Conservation (phyloP, 1,140 invertebrate genomes). For the Ceratitis capitata region DNA sequence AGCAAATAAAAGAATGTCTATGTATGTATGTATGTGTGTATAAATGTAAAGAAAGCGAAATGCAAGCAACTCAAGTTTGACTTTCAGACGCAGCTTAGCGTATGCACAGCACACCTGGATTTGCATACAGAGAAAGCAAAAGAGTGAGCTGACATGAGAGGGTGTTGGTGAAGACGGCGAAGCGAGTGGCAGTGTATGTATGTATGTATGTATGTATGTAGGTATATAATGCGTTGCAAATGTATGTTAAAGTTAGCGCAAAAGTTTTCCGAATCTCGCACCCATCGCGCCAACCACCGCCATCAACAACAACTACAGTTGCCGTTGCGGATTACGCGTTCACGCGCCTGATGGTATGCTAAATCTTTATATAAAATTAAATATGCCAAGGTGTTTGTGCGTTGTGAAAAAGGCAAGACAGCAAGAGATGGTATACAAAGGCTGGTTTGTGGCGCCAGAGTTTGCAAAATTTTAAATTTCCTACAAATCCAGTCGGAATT, state of each 20-base stretch:
- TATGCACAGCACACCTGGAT: conserved; percentile 12
- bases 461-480: not conserved
- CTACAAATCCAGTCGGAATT: conserved; percentile 3
- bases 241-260: not conserved
- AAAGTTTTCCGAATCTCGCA: not conserved
- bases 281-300: not conserved
- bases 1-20: conserved; percentile 12
- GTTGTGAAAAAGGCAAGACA: not conserved
- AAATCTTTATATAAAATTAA: conserved; percentile 21
- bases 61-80: conserved; percentile 34
- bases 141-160: too few species aligned
- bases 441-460: not conserved
- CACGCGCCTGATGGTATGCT: conserved; percentile 24
- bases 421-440: too few species aligned
- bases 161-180: not conserved
- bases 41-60: conserved; percentile 13
- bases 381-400: conserved; percentile 1
- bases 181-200: not conserved
- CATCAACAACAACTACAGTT: not conserved
- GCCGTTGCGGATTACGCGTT: not conserved
- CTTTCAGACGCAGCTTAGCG: conserved; percentile 34
- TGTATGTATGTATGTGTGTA: too few species aligned
- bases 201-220: too few species aligned
- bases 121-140: not conserved
- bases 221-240: too few species aligned